Evolutionary conservation across 2,113 vertebrate species (phyloP).

Genomic region (Zosterops japonicus): DNA sequence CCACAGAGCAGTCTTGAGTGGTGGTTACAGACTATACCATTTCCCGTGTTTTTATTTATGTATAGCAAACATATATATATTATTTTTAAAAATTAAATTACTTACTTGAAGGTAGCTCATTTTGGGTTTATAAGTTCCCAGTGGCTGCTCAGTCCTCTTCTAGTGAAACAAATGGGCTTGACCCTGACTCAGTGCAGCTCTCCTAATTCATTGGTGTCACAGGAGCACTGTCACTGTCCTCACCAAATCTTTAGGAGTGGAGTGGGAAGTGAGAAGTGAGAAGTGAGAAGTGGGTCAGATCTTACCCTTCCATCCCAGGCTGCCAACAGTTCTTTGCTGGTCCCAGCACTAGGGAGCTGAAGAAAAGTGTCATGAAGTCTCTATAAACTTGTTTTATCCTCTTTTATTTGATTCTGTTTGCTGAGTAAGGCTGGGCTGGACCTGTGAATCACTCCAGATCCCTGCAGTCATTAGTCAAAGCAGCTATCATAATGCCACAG

Average conservation of each 20-base stretch:
- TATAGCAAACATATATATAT: not conserved
- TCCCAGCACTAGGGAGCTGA: not conserved
- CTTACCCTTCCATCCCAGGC: not conserved
- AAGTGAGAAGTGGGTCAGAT: not conserved
- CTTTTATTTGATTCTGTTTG: not conserved
- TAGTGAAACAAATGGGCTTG: not conserved
- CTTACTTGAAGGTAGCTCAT: not conserved
- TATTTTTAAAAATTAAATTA: not conserved
- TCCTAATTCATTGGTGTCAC: not conserved
- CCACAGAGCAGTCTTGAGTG: not conserved
- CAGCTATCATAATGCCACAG: not conserved
- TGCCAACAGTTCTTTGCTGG: not conserved
- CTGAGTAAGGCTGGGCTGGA: not conserved
- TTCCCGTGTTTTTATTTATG: not conserved
- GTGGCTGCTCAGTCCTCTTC: not conserved
- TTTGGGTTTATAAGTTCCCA: not conserved
- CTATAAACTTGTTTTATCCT: not conserved
- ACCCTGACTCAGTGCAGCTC: not conserved
- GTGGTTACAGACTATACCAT: not conserved
- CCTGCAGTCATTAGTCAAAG: not conserved
- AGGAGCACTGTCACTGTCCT: not conserved
- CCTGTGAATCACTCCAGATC: not conserved
- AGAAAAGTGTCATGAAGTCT: not conserved
- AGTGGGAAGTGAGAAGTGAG: not conserved
- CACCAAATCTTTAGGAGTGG: fast-evolving